phyloP scores from a whole-genome alignment of 1,140 invertebrate genomes.

The Yoshiicerus persimilis region DNA sequence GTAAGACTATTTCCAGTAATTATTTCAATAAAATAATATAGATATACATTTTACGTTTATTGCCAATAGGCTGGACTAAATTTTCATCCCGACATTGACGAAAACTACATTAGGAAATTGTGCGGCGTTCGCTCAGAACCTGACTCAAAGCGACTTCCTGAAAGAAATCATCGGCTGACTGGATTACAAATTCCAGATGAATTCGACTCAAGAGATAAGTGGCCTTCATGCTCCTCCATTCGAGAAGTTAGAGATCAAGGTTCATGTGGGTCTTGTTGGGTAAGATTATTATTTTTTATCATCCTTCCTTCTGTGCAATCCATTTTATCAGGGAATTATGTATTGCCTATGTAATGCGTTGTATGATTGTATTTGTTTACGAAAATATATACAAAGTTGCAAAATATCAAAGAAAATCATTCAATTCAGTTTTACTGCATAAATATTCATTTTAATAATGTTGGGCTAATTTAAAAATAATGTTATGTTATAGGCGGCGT shows the following conservation, averaged over 20 bases:
- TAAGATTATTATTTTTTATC: slow-evolving; percentile 42
- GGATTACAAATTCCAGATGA: slow-evolving; percentile 65
- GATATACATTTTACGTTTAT: background rate
- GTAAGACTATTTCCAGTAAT: slow-evolving; percentile 48
- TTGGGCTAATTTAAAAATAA: no score
- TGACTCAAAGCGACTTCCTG: slow-evolving; percentile 55
- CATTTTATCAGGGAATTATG: slow-evolving; percentile 13
- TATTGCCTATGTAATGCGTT: no score
- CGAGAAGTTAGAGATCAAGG: slow-evolving; percentile 77
- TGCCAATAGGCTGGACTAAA: slow-evolving; percentile 67
- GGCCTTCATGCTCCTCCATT: slow-evolving; percentile 83
- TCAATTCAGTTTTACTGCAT: background rate
- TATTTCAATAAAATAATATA: background rate
- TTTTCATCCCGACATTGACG: slow-evolving; percentile 62
- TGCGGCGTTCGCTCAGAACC: slow-evolving; percentile 69
- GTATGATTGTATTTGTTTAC: no score
- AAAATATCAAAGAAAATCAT: no score
- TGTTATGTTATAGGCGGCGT: slow-evolving; percentile 73
- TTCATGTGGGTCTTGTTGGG: slow-evolving; percentile 73
- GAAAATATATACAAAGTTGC: no score
- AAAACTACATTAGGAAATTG: slow-evolving; percentile 64
- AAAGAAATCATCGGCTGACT: slow-evolving; percentile 53
- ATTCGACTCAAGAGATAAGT: slow-evolving; percentile 77
- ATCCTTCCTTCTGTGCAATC: background rate
- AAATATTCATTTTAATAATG: no score